Conservation (phyloP, 2,113 vertebrate species). For the Anseranas semipalmata region DNA sequence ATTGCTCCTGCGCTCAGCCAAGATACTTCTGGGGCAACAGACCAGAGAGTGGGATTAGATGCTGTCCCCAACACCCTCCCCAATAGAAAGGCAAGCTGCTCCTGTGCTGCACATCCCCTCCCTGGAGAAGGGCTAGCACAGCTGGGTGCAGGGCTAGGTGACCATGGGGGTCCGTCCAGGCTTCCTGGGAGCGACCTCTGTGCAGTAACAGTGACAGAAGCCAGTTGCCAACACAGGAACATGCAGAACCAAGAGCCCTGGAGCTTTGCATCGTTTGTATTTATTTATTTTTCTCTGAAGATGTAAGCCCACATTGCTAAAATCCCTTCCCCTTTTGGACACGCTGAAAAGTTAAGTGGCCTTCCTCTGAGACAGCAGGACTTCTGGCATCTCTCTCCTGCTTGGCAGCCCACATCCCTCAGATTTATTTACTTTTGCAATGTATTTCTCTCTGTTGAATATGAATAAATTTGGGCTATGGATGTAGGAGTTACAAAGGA, state of each 20-base stretch:
- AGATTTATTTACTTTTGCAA: slow-evolving; percentile 27
- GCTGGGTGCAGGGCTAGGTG: background rate
- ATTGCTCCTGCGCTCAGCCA: background rate
- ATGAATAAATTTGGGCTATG: slow-evolving; percentile 10
- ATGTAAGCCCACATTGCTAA: background rate
- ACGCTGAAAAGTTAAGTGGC: background rate
- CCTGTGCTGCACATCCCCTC: background rate
- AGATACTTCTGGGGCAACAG: background rate
- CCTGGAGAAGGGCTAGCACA: background rate
- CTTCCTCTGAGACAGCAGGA: slow-evolving; percentile 13
- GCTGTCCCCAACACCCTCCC: background rate
- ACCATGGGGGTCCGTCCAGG: background rate
- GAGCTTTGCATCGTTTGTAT: background rate
- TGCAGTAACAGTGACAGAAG: background rate
- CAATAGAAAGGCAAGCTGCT: background rate
- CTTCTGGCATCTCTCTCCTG: background rate
- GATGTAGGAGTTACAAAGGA: background rate
- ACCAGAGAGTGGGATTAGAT: background rate
- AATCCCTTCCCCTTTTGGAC: background rate
- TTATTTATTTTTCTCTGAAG: background rate
- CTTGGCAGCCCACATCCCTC: background rate
- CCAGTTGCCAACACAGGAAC: background rate
- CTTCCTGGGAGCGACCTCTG: background rate
- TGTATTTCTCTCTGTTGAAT: background rate
- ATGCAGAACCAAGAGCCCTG: background rate